Evolutionary conservation across 2,113 vertebrate species (phyloP).

Genomic region (Edolisoma coerulescens): DNA sequence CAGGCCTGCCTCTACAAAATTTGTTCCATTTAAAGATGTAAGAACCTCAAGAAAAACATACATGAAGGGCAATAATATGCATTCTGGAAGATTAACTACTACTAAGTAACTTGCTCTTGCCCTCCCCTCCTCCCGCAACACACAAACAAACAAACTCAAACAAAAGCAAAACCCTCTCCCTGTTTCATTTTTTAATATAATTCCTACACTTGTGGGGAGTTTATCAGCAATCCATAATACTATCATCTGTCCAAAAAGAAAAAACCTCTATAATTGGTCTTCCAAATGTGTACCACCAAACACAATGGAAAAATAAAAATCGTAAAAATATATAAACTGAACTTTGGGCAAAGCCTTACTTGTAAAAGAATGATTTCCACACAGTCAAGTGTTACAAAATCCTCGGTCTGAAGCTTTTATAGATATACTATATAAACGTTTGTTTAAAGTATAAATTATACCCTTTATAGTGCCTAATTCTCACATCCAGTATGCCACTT

Average conservation of each 20-base stretch:
- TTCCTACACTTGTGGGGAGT: not conserved
- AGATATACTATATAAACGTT: not conserved
- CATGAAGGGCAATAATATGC: not conserved
- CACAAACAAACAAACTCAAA: not conserved
- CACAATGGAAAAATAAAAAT: not conserved
- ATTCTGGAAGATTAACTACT: not conserved
- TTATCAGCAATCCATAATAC: not conserved
- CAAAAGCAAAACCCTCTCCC: not conserved
- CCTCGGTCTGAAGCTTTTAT: not conserved
- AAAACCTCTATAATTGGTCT: rapidly evolving
- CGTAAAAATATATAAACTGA: not conserved
- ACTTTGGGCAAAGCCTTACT: not conserved
- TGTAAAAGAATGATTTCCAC: not conserved
- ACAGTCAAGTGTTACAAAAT: not conserved
- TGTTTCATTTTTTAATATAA: not conserved
- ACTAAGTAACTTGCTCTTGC: not conserved
- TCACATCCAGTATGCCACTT: not conserved
- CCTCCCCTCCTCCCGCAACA: not conserved
- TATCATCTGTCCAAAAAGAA: not conserved
- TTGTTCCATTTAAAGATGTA: not conserved
- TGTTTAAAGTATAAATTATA: not conserved
- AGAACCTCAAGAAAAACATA: not conserved
- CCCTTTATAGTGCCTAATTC: not conserved
- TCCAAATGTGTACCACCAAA: not conserved
- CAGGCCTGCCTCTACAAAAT: not conserved